Evolutionary conservation across 2,113 vertebrate species (phyloP), one percentile per base, ranked within the genome.

Genomic region (Oncorhynchus kisutch): DNA sequence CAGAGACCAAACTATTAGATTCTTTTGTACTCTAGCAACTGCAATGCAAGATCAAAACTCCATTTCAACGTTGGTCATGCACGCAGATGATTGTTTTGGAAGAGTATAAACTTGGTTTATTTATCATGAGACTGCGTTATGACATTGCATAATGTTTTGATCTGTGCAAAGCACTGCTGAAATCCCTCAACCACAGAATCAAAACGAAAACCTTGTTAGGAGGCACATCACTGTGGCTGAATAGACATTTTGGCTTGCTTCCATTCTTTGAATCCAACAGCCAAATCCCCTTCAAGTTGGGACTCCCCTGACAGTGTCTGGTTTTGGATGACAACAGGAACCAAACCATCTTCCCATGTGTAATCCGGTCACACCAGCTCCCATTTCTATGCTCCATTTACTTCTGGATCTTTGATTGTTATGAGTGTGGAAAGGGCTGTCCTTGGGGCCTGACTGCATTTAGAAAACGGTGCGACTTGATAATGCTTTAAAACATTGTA

Each of bases 311-410:
- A 68, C 27, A 68, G 31, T 11, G 31, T 34, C 29, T 34, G 29
- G 67, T n/a, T 34, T 68, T 27, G 29, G 67, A 68, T 39, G 67
- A 34, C 67, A 68, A 68, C 67, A 34, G 67, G 29, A 34, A 31
- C 67, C 67, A 18, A 20, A 31, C 27, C 27, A 24, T 7, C n/a
- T n/a, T 6, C 59, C 20, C n/a, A 34, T 68, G 29, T 39, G 5
- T n/a, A 68, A 20, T 18, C 5, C 31, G 29, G 67, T 68, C 31
- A 68, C 67, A 31, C 31, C 27, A 20, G 31, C 67, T 34, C 20
- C 31, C 29, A 18, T 29, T 39, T 34, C 31, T 68, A 62, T 62
- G 59, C 59, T 62, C 59, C 59, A 62, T 62, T 62, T 22, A 62
- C 59, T n/a, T 22, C 20, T 22, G 31, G 31, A 11, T 68, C 18